Base-by-base conservation (phyloP, 2,888 invertebrate genomes). In the Diarsia mendica region DNA sequence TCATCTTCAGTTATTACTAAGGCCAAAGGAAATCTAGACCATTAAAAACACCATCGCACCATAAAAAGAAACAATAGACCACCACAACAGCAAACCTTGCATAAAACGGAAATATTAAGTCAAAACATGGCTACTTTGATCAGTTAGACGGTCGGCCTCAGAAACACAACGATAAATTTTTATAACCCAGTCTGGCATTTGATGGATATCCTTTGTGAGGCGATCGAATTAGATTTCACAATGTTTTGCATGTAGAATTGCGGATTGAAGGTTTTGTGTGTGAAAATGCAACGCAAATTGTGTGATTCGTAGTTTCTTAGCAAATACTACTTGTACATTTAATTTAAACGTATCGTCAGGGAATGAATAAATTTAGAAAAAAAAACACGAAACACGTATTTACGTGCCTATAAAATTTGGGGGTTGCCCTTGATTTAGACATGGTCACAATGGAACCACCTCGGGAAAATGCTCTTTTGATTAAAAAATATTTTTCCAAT, bases 121-220 rank as follows among this genome's bases (percentile, higher is more conserved):
- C 33, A 53, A 39, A 61, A 51, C 51, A 75, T 2, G 23, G 20
- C n/a, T 23, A 48, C 15, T 23, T 28, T 39, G 76, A 58, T 49
- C 44, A 69, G 9, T 20, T 1, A 28, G 44, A 55, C 23, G 20
- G 55, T 5, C 51, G 77, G 9, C 80, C 80, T 66, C 67, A 64
- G 60, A 60, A 53, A 49, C 49, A 18, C 0, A 70, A 58, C 11
- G 74, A 81, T 78, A 67, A 82, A 74, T 71, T 71, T 81, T 82
- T 78, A 82, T 55, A 23, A 44, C 72, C 39, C 15, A 33, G 15
- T 2, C 33, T 80, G 68, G 33, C 77, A 80, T 77, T 80, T 80
- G 67, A 72, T 64, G 23, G 46, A 48, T 33, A 23, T 80, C 65
- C 55, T 61, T 66, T 77, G 68, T 80, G 6, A 20, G n/a, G 9